These are phyloP conservation scores for Ridgeia piscesae DNA, from an alignment of 1,140 invertebrate species.

Conservation along the genomic window DNA sequence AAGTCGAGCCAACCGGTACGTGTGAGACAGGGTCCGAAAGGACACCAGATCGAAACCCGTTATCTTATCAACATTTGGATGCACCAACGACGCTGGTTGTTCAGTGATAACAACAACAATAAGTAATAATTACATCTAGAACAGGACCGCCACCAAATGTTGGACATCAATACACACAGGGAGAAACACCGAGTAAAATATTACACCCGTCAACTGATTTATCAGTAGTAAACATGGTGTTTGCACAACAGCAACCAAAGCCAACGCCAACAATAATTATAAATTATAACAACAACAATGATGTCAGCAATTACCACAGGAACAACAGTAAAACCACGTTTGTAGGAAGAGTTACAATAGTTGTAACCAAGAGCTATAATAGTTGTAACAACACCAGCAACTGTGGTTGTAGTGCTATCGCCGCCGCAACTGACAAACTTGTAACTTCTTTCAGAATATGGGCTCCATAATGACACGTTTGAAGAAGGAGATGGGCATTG, in stretches of 20 bases:
- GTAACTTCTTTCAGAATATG: neutral
- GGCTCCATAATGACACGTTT: neutral
- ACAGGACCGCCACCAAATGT: no score
- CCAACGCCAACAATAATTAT: no score
- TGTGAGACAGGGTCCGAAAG: neutral
- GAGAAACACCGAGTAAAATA: no score
- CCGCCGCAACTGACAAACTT: neutral
- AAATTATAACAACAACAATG: no score
- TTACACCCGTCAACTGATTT: no score
- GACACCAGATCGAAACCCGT: neutral
- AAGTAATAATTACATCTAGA: neutral
- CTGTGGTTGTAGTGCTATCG: neutral
- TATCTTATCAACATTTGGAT: neutral
- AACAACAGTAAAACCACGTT: neutral
- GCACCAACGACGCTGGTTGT: neutral
- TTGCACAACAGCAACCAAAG: no score
- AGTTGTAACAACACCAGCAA: neutral
- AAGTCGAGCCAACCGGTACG: neutral
- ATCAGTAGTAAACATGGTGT: neutral
- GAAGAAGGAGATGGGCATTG: neutral
- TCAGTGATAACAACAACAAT: neutral
- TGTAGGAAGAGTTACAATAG: neutral
- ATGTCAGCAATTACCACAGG: no score
- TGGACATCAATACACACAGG: no score
- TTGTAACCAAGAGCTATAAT: no score